Base-by-base conservation (phyloP, 2,113 vertebrate genomes). In the Myrmecophaga tridactyla region DNA sequence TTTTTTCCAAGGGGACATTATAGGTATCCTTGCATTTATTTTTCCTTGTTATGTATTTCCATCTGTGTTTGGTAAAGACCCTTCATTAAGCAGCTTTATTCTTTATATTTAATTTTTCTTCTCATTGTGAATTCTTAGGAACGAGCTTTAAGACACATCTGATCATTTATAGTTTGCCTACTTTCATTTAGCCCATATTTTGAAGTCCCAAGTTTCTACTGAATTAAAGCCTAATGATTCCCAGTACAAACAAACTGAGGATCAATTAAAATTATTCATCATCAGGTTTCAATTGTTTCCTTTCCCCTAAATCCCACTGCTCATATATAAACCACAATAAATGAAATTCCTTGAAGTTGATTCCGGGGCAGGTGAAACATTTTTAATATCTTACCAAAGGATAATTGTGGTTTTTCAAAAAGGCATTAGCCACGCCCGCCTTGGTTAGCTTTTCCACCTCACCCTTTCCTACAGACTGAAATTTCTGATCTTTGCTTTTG, bases 131-230 rank as follows among this genome's bases (percentile, higher is more conserved):
- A 9, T 96, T 58, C 83, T 95, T 86, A 15, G 67, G 81, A 87
- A 12, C 56, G 15, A 1, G 6, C 48, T 77, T 84, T 77, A 93
- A 56, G 29, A 95, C 84, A 56, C 65, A 82, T 2, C 41, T 95
- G 5, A 96, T 8, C 77, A 72, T 94, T 98, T 97, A 93, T 96
- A 83, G 87, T 77, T 85, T 86, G 93, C 56, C 60, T 94, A 11
- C 46, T 96, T 95, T 70, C 46, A 73, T 95, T 97, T 95, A 89
- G 58, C 27, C 41, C 53, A 43, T 36, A 23, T 94, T 97, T 97
- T 96, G 17, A 95, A 97, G 60, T 86, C 67, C 86, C 4, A 85
- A 7, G 27, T 95, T 67, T 92, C 41, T 78, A 78, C 0, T 73
- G 70, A 88, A 67, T 46, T 94, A 62, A 90, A 96, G 48, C 48